Evolutionary conservation across 2,113 vertebrate species (phyloP).

Genomic region (Haplotaxodon microlepis): DNA sequence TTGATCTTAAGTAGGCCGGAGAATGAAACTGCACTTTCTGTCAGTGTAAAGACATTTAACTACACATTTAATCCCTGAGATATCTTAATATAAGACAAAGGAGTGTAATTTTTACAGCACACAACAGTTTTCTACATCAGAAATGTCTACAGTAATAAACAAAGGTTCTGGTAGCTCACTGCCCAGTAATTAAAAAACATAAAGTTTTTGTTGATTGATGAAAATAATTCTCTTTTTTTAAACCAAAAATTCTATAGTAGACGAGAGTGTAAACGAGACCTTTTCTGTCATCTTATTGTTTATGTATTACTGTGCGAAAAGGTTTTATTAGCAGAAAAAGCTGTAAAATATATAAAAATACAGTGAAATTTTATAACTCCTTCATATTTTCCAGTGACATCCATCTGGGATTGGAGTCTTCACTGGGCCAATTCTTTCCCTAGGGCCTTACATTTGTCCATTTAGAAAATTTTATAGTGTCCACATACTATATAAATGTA

Average conservation of each 20-base stretch:
- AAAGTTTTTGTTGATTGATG: not conserved
- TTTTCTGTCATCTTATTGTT: not conserved
- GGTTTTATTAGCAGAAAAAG: not conserved
- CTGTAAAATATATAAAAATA: not conserved
- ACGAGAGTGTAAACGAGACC: fast-evolving
- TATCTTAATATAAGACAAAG: not conserved
- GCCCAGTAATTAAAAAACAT: not conserved
- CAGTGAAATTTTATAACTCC: not conserved
- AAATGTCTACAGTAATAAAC: not conserved
- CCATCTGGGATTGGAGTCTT: not conserved
- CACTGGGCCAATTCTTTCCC: not conserved
- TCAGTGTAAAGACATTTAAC: not conserved
- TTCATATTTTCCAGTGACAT: not conserved
- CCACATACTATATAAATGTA: not conserved
- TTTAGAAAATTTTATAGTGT: not conserved
- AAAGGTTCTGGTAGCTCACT: not conserved
- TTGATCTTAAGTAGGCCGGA: not conserved
- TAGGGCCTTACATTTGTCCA: not conserved
- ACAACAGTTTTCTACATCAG: not conserved
- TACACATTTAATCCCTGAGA: not conserved
- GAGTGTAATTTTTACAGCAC: not conserved
- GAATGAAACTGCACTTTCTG: not conserved
- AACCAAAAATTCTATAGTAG: not conserved
- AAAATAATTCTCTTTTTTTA: not conserved
- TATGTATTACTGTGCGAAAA: not conserved